Evolutionary conservation across 2,888 invertebrate species (phyloP), one percentile per base, ranked within the genome.

Genomic region (Holacanthella duospinosa): DNA sequence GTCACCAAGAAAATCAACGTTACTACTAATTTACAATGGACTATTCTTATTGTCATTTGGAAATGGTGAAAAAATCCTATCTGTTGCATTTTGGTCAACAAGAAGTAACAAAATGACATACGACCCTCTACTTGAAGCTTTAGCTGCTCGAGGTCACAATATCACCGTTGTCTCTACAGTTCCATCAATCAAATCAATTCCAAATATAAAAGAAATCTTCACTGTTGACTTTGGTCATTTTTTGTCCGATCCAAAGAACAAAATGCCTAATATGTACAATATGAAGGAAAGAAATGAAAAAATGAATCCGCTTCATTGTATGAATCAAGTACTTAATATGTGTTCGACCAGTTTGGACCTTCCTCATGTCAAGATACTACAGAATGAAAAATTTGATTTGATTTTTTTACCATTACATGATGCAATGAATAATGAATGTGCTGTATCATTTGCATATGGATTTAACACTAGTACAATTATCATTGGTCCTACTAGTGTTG

Each of bases 111-210:
- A 64, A 27, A 61, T 58, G 9, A 64, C 68, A 26, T 68, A 67
- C 43, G 66, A 64, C 9, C 68, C 80, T 0, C 76, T 82, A 29
- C 79, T 80, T 1, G 68, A 80, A 54, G 81, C 80, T 64, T 72
- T 82, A 57, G 81, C 81, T 12, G 73, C 75, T 21, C 77, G 79
- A 58, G 82, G 81, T 0, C 82, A 82, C 67, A 80, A 82, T 69
- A 79, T 82, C 1, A 81, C 81, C 1, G 79, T 81, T 1, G 79
- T 82, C 24, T 78, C 80, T 2, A 77, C 78, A 1, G 71, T 62
- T 2, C 24, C 28, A 21, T 4, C 21, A 16, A 24, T 43, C 19
- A 27, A 55, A 2, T n/a, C 16, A 2, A 63, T 36, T 36, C 36
- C 36, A 16, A 36, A 36, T 48, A 9, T 48, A n/a, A 48, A 21